phyloP scores from a whole-genome alignment of 2,797 vertebrate species.

The Triplophysa yarkandensis region DNA sequence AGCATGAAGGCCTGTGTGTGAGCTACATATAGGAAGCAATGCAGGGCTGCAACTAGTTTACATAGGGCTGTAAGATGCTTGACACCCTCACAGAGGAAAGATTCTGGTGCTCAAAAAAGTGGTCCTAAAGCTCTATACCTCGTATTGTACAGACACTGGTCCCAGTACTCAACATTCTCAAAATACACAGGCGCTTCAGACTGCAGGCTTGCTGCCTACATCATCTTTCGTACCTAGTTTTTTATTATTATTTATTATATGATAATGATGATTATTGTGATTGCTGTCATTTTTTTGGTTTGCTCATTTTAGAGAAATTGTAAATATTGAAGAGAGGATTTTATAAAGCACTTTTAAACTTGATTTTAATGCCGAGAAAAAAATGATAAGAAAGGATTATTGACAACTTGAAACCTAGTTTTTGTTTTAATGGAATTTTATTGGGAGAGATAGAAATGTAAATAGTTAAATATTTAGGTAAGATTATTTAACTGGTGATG shows the following conservation, averaged over 20 bases:
- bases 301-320: conserved; percentile 82
- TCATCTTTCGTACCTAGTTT: conserved; percentile 73
- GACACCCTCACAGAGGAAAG: conserved; percentile 54
- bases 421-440: conserved; percentile 72
- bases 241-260: conserved; percentile 81
- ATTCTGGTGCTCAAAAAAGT: conserved; percentile 62
- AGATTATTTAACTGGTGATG: conserved; percentile 85
- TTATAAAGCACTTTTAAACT: conserved; percentile 99
- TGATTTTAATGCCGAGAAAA: conserved; percentile 91
- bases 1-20: conserved; percentile 14
- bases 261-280: conserved; percentile 71
- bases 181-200: conserved; percentile 65
- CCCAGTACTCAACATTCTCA: conserved; percentile 74
- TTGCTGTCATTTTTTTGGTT: conserved; percentile 71
- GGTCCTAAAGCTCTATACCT: conserved; percentile 78
- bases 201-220: conserved; percentile 68
- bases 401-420: conserved; percentile 84
- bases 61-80: conserved; percentile 62
- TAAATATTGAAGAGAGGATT: conserved; percentile 95
- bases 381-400: conserved; percentile 80
- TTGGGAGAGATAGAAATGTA: conserved; percentile 82
- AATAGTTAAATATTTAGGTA: conserved; percentile 87
- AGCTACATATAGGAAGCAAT: conserved; percentile 36
- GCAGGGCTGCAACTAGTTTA: conserved; percentile 54
- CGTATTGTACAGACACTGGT: conserved; percentile 80